phyloP scores from a whole-genome alignment of 2,113 vertebrate species.

The Diadophis punctatus region DNA sequence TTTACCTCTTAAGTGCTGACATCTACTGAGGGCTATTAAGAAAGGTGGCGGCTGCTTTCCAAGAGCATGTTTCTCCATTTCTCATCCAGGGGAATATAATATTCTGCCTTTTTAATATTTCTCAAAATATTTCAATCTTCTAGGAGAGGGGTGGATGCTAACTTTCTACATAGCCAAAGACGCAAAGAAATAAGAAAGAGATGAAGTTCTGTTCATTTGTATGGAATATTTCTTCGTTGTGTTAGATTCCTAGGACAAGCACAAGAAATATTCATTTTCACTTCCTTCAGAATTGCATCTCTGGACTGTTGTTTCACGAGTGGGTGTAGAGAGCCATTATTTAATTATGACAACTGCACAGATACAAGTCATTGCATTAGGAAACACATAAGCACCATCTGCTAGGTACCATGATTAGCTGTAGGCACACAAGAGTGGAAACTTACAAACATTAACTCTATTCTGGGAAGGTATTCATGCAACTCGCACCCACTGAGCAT shows the following conservation, averaged over 20 bases:
- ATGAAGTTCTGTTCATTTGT: background rate
- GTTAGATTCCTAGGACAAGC: conserved; percentile 9
- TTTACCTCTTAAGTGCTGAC: too few species aligned
- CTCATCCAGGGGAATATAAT: too few species aligned
- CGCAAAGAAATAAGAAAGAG: background rate
- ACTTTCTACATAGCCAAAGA: background rate
- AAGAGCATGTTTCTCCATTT: too few species aligned
- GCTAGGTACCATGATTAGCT: conserved; percentile 63
- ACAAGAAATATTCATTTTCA: conserved; percentile 16
- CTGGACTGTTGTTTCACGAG: conserved; percentile 40
- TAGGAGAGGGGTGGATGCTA: too few species aligned
- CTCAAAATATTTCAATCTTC: too few species aligned
- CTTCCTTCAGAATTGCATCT: conserved; percentile 19
- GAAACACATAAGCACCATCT: conserved; percentile 66
- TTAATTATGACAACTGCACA: conserved; percentile 68
- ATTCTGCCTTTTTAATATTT: too few species aligned
- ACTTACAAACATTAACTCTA: conserved; percentile 58
- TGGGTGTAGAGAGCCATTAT: conserved; percentile 56
- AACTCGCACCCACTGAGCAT: conserved; percentile 35
- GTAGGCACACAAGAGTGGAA: conserved; percentile 50
- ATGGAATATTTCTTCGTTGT: background rate
- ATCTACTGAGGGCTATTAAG: too few species aligned
- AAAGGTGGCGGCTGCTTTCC: too few species aligned
- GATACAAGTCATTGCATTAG: conserved; percentile 60
- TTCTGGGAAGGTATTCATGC: conserved; percentile 43